Evolutionary conservation across 2,888 invertebrate species (phyloP).

Genomic region (Tuberolachnus salignus): DNA sequence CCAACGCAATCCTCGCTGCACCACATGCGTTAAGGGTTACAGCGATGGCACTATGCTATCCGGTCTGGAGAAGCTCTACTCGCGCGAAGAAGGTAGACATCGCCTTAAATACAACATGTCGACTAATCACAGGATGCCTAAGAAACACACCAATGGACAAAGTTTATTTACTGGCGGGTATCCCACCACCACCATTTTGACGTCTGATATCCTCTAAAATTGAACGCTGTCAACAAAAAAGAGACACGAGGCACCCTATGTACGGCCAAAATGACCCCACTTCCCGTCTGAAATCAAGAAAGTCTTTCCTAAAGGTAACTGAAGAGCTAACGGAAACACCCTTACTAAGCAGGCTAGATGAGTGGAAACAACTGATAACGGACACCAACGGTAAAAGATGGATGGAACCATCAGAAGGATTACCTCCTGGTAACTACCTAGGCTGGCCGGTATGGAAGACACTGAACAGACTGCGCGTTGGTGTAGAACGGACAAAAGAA

Average conservation of each 20-base stretch:
- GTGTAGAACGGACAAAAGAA: too few species aligned
- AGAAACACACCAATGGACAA: constrained; percentile 5
- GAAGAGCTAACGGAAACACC: background rate
- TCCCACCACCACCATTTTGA: background rate
- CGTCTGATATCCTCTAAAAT: background rate
- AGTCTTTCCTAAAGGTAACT: background rate
- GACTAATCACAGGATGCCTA: background rate
- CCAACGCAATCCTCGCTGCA: too few species aligned
- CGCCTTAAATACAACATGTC: background rate
- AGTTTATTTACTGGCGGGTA: constrained; percentile 12
- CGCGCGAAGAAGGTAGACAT: background rate
- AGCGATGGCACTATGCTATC: too few species aligned
- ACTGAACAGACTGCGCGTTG: too few species aligned
- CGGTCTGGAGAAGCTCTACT: too few species aligned
- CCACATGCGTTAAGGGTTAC: too few species aligned
- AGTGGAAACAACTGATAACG: background rate
- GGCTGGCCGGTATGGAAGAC: too few species aligned
- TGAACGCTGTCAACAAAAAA: background rate
- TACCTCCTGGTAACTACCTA: too few species aligned
- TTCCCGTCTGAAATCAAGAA: too few species aligned
- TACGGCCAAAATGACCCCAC: too few species aligned
- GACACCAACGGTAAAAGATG: too few species aligned
- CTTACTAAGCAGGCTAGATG: background rate
- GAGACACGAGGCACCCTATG: background rate
- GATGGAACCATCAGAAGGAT: too few species aligned